Evolutionary conservation across 2,888 invertebrate species (phyloP).

Genomic region (Hypolimnas misippus): DNA sequence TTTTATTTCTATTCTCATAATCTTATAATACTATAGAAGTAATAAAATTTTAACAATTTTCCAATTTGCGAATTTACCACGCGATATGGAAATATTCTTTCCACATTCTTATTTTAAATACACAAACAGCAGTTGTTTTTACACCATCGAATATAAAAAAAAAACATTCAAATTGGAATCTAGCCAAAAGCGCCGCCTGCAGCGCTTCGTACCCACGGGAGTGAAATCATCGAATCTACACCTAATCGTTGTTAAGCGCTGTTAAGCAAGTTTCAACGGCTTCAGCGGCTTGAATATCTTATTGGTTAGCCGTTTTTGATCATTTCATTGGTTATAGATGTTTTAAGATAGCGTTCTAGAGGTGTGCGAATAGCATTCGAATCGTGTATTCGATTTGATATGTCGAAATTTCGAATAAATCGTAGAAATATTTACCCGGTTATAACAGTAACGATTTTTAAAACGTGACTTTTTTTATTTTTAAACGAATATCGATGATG

Average conservation of each 20-base stretch:
- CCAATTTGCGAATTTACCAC: no score
- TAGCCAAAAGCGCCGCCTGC: conserved; percentile 52
- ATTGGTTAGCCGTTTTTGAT: conserved; percentile 11
- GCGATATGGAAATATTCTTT: not conserved
- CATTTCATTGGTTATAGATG: conserved; percentile 1
- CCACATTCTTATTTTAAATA: not conserved
- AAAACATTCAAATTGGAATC: conserved; percentile 66
- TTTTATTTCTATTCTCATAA: no score
- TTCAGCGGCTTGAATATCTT: conserved; percentile 3
- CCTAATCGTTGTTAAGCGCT: conserved; percentile 25
- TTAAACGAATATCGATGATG: no score
- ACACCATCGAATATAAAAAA: conserved; percentile 53
- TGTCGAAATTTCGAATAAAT: no score
- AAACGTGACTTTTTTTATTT: no score
- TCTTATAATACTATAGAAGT: no score
- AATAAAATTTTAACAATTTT: no score
- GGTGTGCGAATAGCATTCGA: no score
- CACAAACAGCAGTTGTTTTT: conserved; percentile 43
- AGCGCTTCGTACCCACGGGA: conserved; percentile 15
- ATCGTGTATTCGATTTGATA: no score
- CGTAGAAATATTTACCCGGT: no score
- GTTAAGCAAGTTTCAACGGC: conserved; percentile 6
- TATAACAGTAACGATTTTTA: no score
- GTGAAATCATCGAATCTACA: conserved; percentile 22
- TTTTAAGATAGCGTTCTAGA: no score